Evolutionary conservation across 2,113 vertebrate species (phyloP).

Genomic region (Mandrillus leucophaeus): DNA sequence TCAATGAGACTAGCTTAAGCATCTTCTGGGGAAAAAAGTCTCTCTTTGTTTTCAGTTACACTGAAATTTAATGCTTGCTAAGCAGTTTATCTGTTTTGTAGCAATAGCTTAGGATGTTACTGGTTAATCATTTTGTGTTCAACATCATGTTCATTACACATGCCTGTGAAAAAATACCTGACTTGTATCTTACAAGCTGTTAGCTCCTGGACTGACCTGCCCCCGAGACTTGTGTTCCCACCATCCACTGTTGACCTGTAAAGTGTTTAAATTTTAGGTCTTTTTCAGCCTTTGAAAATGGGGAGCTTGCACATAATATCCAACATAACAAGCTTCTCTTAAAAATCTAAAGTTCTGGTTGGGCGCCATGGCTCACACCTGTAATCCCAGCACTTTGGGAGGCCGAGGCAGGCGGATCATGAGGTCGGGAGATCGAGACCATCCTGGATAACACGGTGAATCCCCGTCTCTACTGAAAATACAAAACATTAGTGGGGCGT

Average conservation of each 20-base stretch:
- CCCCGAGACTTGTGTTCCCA: neutral
- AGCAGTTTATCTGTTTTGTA: neutral
- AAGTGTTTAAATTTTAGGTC: neutral
- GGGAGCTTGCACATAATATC: neutral
- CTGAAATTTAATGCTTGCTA: neutral
- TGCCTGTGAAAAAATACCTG: neutral
- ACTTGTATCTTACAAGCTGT: neutral
- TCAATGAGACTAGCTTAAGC: neutral
- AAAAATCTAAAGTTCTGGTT: neutral
- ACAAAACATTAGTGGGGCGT: no score
- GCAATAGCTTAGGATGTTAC: neutral
- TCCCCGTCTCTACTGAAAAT: no score
- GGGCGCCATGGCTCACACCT: no score
- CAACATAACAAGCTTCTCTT: neutral
- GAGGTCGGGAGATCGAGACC: no score
- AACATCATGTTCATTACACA: neutral
- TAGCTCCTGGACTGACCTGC: neutral
- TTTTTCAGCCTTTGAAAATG: neutral
- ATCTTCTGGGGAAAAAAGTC: neutral
- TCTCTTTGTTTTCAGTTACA: slow-evolving; percentile 8
- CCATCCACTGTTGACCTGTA: neutral
- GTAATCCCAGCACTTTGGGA: no score
- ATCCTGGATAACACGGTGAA: no score
- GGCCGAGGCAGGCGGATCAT: rapidly evolving
- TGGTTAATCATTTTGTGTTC: neutral